Percentiles rank a stretch among this genome's conserved stretches.
Evolutionary conservation across 2,113 vertebrate genomes (phyloP).

Genomic region (Scomber japonicus): DNA sequence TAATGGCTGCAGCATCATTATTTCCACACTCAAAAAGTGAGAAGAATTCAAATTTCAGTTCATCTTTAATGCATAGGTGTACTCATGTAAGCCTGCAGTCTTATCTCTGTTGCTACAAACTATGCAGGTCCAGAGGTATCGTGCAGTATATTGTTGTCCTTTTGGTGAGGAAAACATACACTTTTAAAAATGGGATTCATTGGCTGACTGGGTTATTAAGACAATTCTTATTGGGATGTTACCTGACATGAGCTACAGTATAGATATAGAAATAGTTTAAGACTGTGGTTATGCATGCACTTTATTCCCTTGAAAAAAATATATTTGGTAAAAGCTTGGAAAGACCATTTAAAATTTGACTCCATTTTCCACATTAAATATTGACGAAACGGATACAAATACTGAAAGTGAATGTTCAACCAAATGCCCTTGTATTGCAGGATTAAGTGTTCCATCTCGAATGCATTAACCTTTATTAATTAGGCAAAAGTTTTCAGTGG

Average conservation of each 20-base stretch:
- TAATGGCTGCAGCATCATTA: no score
- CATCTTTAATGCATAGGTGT: no score
- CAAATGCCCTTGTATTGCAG: conserved; percentile 54
- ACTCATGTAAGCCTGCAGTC: no score
- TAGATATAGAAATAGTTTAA: no score
- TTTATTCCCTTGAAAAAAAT: conserved; percentile 11
- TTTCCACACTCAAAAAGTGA: no score
- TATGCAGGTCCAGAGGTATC: no score
- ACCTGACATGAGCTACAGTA: no score
- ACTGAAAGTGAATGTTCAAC: conserved; percentile 54
- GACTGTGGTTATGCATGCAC: no score
- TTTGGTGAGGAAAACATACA: no score
- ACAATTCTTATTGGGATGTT: not conserved
- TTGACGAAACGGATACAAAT: conserved; percentile 55
- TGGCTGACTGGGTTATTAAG: not conserved
- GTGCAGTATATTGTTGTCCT: no score
- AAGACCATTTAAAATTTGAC: conserved; percentile 25
- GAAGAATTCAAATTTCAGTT: no score
- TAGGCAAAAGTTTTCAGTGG: conserved; percentile 59
- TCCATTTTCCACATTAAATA: conserved; percentile 56
- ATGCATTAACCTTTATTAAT: conserved; percentile 77
- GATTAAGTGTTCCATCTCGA: conserved; percentile 64
- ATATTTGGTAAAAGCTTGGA: conserved; percentile 1
- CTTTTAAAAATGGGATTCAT: not conserved
- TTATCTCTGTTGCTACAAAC: no score